Conservation (phyloP, 1,140 invertebrate species). For the Eriocheir sinensis region DNA sequence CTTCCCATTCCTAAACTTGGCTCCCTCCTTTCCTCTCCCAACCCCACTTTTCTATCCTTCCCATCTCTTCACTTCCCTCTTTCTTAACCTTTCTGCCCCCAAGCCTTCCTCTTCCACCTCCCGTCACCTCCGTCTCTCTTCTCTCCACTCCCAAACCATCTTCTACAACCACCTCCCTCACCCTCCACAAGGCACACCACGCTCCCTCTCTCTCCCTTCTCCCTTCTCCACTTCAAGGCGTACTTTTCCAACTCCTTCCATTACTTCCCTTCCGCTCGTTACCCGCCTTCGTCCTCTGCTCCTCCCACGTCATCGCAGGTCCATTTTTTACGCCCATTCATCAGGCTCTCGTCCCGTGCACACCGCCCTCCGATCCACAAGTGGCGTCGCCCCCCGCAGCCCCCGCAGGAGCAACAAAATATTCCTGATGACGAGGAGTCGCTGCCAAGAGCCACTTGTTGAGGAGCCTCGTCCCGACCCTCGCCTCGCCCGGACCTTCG, state of each 20-base stretch:
- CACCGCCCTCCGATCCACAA: neutral
- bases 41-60: too few relatives aligned
- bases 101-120: too few relatives aligned
- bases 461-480: slow-evolving; percentile 41
- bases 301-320: neutral
- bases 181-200: neutral
- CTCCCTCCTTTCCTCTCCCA: too few relatives aligned
- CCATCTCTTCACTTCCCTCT: too few relatives aligned
- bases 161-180: too few relatives aligned
- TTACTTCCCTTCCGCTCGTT: neutral
- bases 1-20: too few relatives aligned
- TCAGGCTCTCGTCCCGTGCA: neutral
- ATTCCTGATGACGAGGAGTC: slow-evolving; percentile 53
- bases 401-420: slow-evolving; percentile 47
- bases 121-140: too few relatives aligned
- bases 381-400: neutral
- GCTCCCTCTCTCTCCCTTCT: neutral
- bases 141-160: too few relatives aligned
- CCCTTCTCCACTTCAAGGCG: too few relatives aligned
- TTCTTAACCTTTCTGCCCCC: too few relatives aligned
- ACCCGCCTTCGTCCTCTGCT: neutral
- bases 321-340: slow-evolving; percentile 17
- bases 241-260: neutral
- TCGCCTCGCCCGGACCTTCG: neutral
- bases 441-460: slow-evolving; percentile 58